A percentile compares a stretch with the other conserved stretches of the same genome.
phyloP scores from a whole-genome alignment of 2,888 invertebrate genomes.

The Drosophila multiciliata region DNA sequence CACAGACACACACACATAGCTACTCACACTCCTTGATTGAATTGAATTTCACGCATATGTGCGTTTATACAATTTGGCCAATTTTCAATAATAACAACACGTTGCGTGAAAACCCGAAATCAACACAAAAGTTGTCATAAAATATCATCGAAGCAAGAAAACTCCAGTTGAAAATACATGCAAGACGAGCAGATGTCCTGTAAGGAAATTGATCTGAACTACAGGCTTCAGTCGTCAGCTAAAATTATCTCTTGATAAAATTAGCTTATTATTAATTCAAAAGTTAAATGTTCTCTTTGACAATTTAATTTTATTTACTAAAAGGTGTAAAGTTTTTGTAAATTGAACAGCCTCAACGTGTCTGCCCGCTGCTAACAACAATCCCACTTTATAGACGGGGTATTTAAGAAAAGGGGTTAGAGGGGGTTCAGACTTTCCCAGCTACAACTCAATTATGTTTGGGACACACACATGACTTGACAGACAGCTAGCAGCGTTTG shows the following conservation, averaged over 20 bases:
- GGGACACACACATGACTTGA: slow-evolving; percentile 75
- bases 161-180: background rate
- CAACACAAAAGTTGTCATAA: slow-evolving; percentile 71
- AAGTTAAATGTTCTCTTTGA: background rate
- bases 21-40: slow-evolving; percentile 58
- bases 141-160: slow-evolving; percentile 52
- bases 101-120: slow-evolving; percentile 61
- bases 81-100: slow-evolving; percentile 78
- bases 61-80: slow-evolving; percentile 84
- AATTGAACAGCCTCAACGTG: background rate
- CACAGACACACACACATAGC: background rate
- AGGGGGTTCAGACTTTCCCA: slow-evolving; percentile 43
- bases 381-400: slow-evolving; percentile 3
- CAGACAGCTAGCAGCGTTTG: slow-evolving; percentile 64
- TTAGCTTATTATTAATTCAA: background rate
- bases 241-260: background rate
- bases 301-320: background rate
- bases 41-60: slow-evolving; percentile 85
- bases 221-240: background rate
- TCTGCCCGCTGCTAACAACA: background rate
- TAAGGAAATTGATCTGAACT: background rate
- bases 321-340: background rate
- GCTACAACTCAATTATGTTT: slow-evolving; percentile 77
- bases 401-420: slow-evolving; percentile 44
- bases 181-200: slow-evolving; percentile 20